Evolutionary conservation across 1,140 invertebrate species (phyloP), one percentile per base, ranked within the genome.

Genomic region (Colletes gigas): DNA sequence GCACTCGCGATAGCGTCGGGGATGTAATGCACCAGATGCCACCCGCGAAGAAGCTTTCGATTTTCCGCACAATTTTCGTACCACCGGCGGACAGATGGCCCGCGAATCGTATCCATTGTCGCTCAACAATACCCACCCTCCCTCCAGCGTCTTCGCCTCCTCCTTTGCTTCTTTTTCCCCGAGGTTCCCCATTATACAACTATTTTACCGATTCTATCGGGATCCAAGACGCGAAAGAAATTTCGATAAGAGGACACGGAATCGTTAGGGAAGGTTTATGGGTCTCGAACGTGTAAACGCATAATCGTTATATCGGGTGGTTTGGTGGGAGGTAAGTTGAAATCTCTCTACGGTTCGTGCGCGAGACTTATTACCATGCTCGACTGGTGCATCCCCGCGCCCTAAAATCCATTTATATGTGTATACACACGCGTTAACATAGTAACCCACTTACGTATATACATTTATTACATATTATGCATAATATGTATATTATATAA

Each of bases 31-130:
- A 59, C 59, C 65, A 69, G 69, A 62, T 78, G 73, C 67, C 63
- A 52, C 47, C 15, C 19, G 57, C 39, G 5, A 44, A 4, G 41
- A 71, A 59, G 65, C 74, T 75, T 76, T 82, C 84, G 84, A 86
- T 86, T 86, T 86, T 86, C 84, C 84, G 74, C 83, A 59, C 69
- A 83, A 85, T 85, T 85, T 85, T 85, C 69, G 78, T 69, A 66
- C 39, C 83, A 75, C 14, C 62, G 17, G 52, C 65, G 79, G 83
- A 85, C 84, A 85, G 79, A 82, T 85, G 84, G 83, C 70, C 70
- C 65, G 76, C 84, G 79, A 78, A 78, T 85, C 79, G 67, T 81
- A 81, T 84, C 83, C 30, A 84, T 85, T 71, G 79, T 78, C 74
- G 55, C 54, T 73, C 74, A 57, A 86, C 79, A 72, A 85, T 86